Percentiles rank a stretch among this genome's conserved stretches.
phyloP scores from a whole-genome alignment of 2,888 invertebrate species.

The Phragmatobia fuliginosa region DNA sequence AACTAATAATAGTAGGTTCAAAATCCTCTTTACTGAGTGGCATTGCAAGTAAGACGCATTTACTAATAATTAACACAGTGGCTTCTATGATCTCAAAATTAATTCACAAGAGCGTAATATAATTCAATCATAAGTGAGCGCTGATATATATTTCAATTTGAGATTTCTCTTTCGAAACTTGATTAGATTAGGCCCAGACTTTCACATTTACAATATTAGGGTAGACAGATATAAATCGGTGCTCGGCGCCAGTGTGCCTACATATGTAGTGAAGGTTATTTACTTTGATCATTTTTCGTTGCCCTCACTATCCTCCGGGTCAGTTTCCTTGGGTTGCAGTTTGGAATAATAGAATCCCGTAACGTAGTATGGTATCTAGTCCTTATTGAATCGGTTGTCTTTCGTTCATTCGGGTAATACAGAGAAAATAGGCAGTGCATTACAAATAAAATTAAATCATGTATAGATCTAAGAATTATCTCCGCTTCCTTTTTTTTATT shows the following conservation, averaged over 20 bases:
- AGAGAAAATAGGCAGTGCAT: neutral
- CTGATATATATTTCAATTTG: constrained; percentile 1
- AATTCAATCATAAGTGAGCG: neutral
- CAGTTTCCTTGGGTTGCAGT: neutral
- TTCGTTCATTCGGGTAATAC: neutral
- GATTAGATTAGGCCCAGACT: constrained; percentile 34
- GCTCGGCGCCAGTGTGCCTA: constrained; percentile 34
- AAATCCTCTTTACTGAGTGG: neutral
- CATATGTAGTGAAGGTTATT: constrained; percentile 6
- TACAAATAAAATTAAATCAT: neutral
- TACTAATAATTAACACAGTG: neutral
- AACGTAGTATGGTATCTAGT: neutral
- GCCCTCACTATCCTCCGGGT: constrained; percentile 1
- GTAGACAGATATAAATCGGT: constrained; percentile 40
- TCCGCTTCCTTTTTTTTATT: too few species aligned
- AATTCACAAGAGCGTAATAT: neutral
- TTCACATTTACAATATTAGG: constrained; percentile 35
- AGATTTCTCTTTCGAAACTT: constrained; percentile 14
- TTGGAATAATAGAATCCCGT: neutral
- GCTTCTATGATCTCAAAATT: neutral
- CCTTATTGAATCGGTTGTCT: neutral
- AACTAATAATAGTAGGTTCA: neutral
- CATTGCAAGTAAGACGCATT: neutral
- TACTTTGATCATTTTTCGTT: constrained; percentile 14
- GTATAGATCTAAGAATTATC: too few species aligned